A percentile compares a stretch with the other conserved stretches of the same genome.
Conservation (phyloP, 2,113 vertebrate genomes). For the Raphicerus campestris region DNA sequence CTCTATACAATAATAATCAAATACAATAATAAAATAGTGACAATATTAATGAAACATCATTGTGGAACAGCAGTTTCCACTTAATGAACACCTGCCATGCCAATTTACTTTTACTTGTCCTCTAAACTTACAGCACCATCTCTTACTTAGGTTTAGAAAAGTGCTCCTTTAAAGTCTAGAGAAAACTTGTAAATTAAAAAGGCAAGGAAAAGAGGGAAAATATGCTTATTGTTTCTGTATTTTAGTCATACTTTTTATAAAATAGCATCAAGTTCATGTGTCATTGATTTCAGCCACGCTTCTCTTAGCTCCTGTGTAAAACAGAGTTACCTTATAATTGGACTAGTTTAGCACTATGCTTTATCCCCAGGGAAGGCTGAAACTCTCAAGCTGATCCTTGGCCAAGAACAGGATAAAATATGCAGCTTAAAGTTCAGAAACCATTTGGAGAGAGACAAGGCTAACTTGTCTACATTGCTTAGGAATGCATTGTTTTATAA, state of each 20-base stretch:
- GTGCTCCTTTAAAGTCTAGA: neutral
- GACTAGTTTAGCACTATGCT: neutral
- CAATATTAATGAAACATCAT: neutral
- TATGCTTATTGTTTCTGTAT: neutral
- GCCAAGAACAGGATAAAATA: neutral
- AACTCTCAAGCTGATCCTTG: neutral
- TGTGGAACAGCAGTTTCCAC: neutral
- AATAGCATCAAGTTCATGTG: neutral
- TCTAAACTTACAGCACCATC: neutral
- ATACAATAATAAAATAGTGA: neutral
- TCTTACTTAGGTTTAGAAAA: neutral
- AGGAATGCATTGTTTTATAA: neutral
- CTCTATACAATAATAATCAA: neutral
- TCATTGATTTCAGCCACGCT: neutral
- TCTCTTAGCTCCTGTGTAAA: neutral
- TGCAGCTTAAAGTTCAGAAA: neutral
- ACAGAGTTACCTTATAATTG: neutral
- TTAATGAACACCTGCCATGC: neutral
- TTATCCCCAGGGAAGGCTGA: neutral
- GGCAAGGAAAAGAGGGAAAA: neutral
- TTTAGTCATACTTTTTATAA: neutral
- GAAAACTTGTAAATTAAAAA: neutral
- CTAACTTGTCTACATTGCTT: neutral
- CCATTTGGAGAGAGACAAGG: neutral
- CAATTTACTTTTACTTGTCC: neutral